phyloP scores from a whole-genome alignment of 2,888 invertebrate genomes.

The Drosophila suboccidentalis region DNA sequence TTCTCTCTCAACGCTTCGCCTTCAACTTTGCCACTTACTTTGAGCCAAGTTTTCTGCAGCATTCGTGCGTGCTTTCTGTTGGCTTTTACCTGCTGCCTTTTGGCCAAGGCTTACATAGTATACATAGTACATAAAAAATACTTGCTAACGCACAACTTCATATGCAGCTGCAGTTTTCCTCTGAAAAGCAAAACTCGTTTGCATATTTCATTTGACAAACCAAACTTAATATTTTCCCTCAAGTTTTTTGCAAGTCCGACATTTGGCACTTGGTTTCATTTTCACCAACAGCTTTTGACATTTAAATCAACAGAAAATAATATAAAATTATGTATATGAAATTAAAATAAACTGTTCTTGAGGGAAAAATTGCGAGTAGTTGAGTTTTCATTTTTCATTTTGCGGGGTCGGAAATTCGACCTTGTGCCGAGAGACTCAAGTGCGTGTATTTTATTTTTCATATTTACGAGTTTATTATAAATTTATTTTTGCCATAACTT shows the following conservation, averaged over 20 bases:
- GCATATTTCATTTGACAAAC: slow-evolving; percentile 40
- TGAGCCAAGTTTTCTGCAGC: slow-evolving; percentile 20
- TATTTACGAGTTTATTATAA: slow-evolving; percentile 5
- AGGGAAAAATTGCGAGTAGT: not conserved
- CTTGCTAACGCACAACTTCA: slow-evolving; percentile 22
- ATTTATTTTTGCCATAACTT: not conserved
- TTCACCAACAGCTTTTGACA: slow-evolving; percentile 25
- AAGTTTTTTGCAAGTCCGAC: slow-evolving; percentile 13
- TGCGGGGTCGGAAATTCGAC: not conserved
- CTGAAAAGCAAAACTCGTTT: slow-evolving; percentile 7
- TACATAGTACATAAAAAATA: slow-evolving; percentile 1
- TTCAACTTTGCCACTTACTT: not conserved
- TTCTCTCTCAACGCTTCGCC: not conserved
- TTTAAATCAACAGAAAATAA: slow-evolving; percentile 19
- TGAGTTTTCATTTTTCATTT: slow-evolving; percentile 9
- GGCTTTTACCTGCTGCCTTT: slow-evolving; percentile 10
- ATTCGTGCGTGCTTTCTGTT: slow-evolving; percentile 41
- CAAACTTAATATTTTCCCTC: slow-evolving; percentile 39
- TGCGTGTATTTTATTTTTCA: slow-evolving; percentile 11
- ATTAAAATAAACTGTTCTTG: not conserved
- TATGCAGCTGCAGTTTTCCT: slow-evolving; percentile 7
- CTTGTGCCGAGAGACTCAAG: slow-evolving; percentile 5
- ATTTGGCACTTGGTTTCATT: slow-evolving; percentile 12
- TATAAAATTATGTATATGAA: not conserved
- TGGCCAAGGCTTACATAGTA: slow-evolving; percentile 5